Percentiles rank a stretch among this genome's conserved stretches.
phyloP scores from a whole-genome alignment of 2,888 invertebrate species.

The Notodonta dromedarius region DNA sequence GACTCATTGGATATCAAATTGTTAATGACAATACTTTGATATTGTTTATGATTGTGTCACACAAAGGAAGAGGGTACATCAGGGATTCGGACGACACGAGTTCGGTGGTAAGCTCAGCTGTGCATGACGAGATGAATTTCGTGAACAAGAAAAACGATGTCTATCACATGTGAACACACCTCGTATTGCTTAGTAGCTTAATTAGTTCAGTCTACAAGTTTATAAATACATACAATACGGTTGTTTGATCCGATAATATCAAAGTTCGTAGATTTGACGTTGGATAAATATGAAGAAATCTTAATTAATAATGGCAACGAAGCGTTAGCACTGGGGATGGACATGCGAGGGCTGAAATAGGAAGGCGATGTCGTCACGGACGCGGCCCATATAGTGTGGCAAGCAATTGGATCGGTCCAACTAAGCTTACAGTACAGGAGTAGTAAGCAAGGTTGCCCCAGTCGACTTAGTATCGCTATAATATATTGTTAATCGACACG shows the following conservation, averaged over 20 bases:
- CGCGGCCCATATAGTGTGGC: neutral
- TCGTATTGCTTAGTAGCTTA: constrained; percentile 34
- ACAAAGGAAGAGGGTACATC: neutral
- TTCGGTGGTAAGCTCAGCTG: neutral
- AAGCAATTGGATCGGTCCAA: neutral
- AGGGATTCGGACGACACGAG: neutral
- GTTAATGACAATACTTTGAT: constrained; percentile 20
- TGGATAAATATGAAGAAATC: neutral
- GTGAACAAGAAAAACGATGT: too few relatives aligned
- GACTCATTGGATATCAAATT: constrained; percentile 36
- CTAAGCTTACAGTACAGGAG: neutral
- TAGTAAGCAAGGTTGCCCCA: neutral
- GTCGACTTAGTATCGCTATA: neutral
- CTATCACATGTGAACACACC: constrained; percentile 14
- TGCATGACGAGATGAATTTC: too few relatives aligned
- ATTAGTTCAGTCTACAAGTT: constrained; percentile 25
- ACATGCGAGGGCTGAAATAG: neutral
- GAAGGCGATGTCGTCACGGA: neutral
- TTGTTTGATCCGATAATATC: constrained; percentile 25
- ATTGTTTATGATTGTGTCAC: neutral
- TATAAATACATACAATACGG: constrained; percentile 14
- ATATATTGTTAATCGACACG: constrained; percentile 23
- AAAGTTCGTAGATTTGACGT: constrained; percentile 35
- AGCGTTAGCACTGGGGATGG: neutral
- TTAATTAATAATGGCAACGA: neutral